A percentile compares a stretch with the other conserved stretches of the same genome.
phyloP scores from a whole-genome alignment of 2,113 vertebrate species.

The Candoia aspera region DNA sequence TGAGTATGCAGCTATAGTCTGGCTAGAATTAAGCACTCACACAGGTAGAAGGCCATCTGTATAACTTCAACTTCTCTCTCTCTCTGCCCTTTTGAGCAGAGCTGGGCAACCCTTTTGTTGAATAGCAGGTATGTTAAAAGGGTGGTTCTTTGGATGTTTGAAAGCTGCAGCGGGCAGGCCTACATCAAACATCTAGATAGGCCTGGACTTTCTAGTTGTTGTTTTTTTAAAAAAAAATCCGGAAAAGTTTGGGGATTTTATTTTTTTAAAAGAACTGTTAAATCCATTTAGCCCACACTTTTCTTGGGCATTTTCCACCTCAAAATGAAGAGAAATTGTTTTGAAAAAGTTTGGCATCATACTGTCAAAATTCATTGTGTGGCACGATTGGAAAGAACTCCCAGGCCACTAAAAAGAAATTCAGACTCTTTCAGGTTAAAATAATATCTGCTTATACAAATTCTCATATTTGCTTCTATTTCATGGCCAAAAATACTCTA shows the following conservation, averaged over 20 bases:
- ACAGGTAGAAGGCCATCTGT: neutral
- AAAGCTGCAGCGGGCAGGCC: neutral
- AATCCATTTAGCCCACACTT: neutral
- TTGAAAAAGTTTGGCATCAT: neutral
- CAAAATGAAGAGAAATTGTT: neutral
- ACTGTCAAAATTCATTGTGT: neutral
- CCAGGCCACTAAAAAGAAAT: neutral
- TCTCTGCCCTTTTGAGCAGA: neutral
- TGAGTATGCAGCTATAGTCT: accelerated
- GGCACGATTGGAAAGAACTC: neutral
- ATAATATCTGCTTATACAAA: neutral
- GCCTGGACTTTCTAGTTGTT: neutral
- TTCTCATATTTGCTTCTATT: neutral
- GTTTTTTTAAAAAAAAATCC: neutral
- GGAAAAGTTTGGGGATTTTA: neutral
- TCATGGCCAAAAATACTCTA: neutral
- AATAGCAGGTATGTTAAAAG: neutral
- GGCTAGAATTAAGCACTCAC: neutral
- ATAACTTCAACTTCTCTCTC: neutral
- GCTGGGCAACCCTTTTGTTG: neutral
- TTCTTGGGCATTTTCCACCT: neutral
- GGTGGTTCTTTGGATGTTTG: neutral
- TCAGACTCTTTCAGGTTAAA: neutral
- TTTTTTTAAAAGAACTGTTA: neutral
- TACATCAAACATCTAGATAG: neutral